Percentiles rank a stretch among this genome's conserved stretches.
These are phyloP conservation scores for Anoplolepis gracilipes DNA, from an alignment of 1,140 invertebrate genomes.

Conservation along the genomic window DNA sequence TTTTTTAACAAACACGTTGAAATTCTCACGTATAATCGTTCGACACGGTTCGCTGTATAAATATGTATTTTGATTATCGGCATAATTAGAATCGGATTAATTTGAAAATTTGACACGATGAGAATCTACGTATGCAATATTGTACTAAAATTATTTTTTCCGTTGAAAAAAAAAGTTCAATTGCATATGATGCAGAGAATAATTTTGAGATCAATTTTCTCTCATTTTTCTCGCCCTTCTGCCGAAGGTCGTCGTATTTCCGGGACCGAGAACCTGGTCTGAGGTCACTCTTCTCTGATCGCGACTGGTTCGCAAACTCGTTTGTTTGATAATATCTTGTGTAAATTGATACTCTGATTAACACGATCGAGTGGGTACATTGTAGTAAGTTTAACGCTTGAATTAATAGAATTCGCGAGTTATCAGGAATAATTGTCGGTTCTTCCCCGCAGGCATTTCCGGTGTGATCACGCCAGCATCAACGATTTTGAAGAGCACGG, in stretches of 20 bases:
- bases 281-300: constrained; percentile 55
- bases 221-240: not conserved
- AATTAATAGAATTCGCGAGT: not conserved
- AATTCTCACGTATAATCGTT: not conserved
- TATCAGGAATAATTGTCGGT: not conserved
- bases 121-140: not conserved
- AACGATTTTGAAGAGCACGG: constrained; percentile 22
- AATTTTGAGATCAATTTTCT: not conserved
- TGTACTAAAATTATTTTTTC: not conserved
- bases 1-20: constrained; percentile 9
- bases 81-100: too few relatives aligned
- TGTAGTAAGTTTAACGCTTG: not conserved
- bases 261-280: constrained; percentile 62
- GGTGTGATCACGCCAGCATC: constrained; percentile 52
- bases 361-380: not conserved
- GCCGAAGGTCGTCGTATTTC: constrained; percentile 72
- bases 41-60: not conserved
- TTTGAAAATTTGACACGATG: not conserved
- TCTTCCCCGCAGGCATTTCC: constrained; percentile 35
- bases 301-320: constrained; percentile 42
- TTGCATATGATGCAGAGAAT: not conserved
- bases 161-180: not conserved
- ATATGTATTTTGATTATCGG: not conserved
- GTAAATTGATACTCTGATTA: not conserved
- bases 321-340: not conserved